Evolutionary conservation across 2,113 vertebrate genomes (phyloP).

Genomic region (zebrafish (Danio rerio)): GRCz12tu NC_133177.1:42666501-42667000

Average conservation of each 20-base stretch:
- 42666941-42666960: not conserved
- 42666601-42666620: constrained; percentile 21
- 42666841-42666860: not conserved
- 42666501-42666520: not conserved
- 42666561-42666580: constrained; percentile 64
- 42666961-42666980: not conserved
- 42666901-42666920: not conserved
- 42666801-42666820: constrained; percentile 25
- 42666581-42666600: constrained; percentile 28
- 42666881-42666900: not conserved
- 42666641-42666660: not conserved
- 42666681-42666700: constrained; percentile 14
- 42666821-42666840: not conserved
- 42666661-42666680: constrained; percentile 2
- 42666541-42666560: constrained; percentile 57
- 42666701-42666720: constrained; percentile 18
- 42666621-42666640: not conserved
- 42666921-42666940: not conserved
- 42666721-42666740: not conserved
- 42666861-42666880: not conserved
- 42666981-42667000: not conserved
- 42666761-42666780: constrained; percentile 15
- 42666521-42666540: constrained; percentile 51
- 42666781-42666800: not conserved
- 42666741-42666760: not conserved